Evolutionary conservation across 2,113 vertebrate genomes (phyloP).

Genomic region (Pluvialis apricaria): DNA sequence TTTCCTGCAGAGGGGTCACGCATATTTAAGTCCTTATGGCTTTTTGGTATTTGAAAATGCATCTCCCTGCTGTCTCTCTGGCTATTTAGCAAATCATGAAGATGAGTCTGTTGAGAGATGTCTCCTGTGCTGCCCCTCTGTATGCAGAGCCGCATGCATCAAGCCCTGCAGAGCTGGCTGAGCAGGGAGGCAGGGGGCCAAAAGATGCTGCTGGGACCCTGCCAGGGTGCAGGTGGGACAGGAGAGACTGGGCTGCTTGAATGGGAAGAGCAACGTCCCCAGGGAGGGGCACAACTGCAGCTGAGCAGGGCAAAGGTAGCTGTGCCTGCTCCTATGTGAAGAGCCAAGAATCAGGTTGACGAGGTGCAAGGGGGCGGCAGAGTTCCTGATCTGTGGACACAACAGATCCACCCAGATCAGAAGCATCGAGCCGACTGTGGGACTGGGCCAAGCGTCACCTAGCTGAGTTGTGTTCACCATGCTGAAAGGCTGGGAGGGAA

Average conservation of each 20-base stretch:
- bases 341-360: not conserved
- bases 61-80: not conserved
- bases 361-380: not conserved
- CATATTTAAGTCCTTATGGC: not conserved
- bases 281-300: not conserved
- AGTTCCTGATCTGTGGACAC: not conserved
- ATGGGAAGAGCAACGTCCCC: not conserved
- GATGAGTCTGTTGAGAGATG: not conserved
- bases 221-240: not conserved
- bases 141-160: accelerated
- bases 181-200: not conserved
- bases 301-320: not conserved
- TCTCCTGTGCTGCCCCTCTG: not conserved
- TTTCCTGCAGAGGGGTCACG: not conserved
- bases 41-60: not conserved
- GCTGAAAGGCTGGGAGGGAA: not conserved
- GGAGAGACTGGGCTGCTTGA: not conserved
- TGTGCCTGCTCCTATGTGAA: accelerated
- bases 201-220: not conserved
- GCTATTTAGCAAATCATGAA: not conserved
- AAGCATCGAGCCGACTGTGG: not conserved
- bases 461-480: not conserved
- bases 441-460: not conserved
- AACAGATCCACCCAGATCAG: not conserved
- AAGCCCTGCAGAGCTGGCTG: not conserved